phyloP scores from a whole-genome alignment of 2,888 invertebrate genomes.

The Andrena dorsata region DNA sequence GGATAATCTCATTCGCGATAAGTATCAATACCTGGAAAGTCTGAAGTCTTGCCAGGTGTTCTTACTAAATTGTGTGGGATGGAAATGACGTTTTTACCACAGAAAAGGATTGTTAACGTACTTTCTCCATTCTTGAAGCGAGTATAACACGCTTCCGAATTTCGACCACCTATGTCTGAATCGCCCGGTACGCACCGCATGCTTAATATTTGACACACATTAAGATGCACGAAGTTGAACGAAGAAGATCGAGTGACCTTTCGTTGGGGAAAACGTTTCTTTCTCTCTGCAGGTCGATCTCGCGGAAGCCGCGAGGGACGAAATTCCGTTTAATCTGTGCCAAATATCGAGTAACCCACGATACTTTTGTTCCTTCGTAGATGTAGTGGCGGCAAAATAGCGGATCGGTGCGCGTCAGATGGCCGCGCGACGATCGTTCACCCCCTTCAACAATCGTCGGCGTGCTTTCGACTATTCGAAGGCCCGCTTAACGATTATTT shows the following conservation, averaged over 20 bases:
- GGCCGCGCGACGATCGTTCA: constrained; percentile 58
- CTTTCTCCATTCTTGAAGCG: neutral
- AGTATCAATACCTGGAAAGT: no score
- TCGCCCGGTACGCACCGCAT: constrained; percentile 55
- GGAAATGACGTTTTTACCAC: no score
- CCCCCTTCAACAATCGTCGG: constrained; percentile 41
- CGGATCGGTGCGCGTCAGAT: constrained; percentile 43
- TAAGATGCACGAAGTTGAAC: constrained; percentile 57
- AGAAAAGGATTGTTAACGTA: no score
- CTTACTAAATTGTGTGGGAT: no score
- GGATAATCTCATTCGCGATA: no score
- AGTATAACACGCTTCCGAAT: neutral
- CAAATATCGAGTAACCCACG: constrained; percentile 82
- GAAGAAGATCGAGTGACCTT: constrained; percentile 13
- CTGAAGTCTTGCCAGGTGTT: no score
- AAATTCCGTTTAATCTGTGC: constrained; percentile 83
- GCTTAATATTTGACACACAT: constrained; percentile 79
- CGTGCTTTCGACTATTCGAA: constrained; percentile 12
- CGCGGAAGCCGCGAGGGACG: constrained; percentile 20
- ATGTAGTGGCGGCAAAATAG: constrained; percentile 56
- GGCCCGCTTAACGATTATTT: constrained; percentile 24
- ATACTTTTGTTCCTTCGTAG: constrained; percentile 83
- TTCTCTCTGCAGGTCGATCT: constrained; percentile 32
- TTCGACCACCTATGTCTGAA: neutral
- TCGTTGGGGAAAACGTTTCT: neutral